Conservation (phyloP, 1,140 invertebrate species). For the Achroia grisella region DNA sequence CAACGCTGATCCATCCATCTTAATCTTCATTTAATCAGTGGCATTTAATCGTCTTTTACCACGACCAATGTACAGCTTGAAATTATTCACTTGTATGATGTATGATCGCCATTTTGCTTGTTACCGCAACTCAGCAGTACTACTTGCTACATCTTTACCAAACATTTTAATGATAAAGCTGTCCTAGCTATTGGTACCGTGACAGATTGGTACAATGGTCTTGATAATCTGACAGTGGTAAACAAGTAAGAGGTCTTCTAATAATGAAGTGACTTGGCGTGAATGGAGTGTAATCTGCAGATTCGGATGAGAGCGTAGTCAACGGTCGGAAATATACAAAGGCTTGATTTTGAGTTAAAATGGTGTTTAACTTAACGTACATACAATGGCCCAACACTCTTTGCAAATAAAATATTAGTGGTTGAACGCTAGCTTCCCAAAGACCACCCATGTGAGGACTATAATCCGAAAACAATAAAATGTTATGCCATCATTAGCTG, state of each 20-base stretch:
- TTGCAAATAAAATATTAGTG: conserved; percentile 33
- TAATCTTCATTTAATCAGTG: too few relatives aligned
- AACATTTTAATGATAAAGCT: conserved; percentile 32
- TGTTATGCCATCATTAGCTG: conserved; percentile 10
- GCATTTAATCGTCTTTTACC: too few relatives aligned
- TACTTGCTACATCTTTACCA: conserved; percentile 48
- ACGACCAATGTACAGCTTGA: too few relatives aligned
- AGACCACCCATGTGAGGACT: conserved; percentile 43
- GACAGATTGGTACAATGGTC: conserved; percentile 7
- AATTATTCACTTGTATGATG: too few relatives aligned
- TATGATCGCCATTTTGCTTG: conserved; percentile 18
- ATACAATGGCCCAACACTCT: conserved; percentile 25
- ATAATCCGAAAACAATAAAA: conserved; percentile 51
- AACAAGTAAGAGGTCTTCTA: conserved; percentile 29
- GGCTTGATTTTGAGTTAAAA: conserved; percentile 22
- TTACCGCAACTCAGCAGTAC: conserved; percentile 24
- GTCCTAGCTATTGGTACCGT: conserved; percentile 14
- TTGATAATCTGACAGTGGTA: not conserved
- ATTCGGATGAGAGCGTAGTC: conserved; percentile 17
- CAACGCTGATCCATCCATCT: too few relatives aligned
- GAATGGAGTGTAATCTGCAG: conserved; percentile 16
- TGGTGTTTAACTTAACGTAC: conserved; percentile 29
- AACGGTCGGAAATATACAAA: conserved; percentile 38
- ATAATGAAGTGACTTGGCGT: conserved; percentile 42
- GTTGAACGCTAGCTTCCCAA: conserved; percentile 35